Base-by-base conservation (phyloP, 2,113 vertebrate genomes). In the Solea senegalensis region DNA sequence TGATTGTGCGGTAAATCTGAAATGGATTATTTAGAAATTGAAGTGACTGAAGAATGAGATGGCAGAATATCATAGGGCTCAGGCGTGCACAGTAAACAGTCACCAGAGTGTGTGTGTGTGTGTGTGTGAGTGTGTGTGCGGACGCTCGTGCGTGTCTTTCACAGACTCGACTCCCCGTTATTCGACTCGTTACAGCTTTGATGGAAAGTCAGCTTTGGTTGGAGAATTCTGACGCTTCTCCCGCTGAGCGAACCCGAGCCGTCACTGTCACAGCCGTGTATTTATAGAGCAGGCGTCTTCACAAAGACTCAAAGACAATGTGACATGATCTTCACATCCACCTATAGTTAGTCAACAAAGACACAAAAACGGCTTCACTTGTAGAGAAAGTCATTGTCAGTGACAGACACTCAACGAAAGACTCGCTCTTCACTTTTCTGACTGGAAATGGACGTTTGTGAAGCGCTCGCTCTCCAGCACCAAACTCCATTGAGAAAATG, bases 231-330 rank as follows among this genome's bases (percentile, higher is more conserved):
- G 72, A 86, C 74, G 86, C 74, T 86, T 83, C 79, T 87, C 80
- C 75, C 69, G 10, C 78, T 83, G 85, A 88, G 82, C 80, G 83
- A 91, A 91, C 86, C 44, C 83, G 83, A 89, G 88, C 82, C 78
- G 88, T 91, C 89, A 87, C 67, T 84, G 88, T 88, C 86, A 78
- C 80, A 79, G 52, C 53, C 34, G 5, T 81, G 86, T 91, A 90
- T 90, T 90, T 89, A 90, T 91, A 91, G 86, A 86, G 59, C 68
- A 7, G 61, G 75, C 82, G 57, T 75, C 82, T 74, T 85, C 83
- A 69, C 80, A 64, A 70, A 83, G 86, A 75, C 78, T 83, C 78
- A 45, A 53, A 89, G 88, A 79, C 82, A 65, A 85, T 87, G 81
- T 68, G 84, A 86, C 84, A 66, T 59, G 74, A 81, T 84, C 80